phyloP scores from a whole-genome alignment of 2,888 invertebrate genomes.

The Embidobia sp. region DNA sequence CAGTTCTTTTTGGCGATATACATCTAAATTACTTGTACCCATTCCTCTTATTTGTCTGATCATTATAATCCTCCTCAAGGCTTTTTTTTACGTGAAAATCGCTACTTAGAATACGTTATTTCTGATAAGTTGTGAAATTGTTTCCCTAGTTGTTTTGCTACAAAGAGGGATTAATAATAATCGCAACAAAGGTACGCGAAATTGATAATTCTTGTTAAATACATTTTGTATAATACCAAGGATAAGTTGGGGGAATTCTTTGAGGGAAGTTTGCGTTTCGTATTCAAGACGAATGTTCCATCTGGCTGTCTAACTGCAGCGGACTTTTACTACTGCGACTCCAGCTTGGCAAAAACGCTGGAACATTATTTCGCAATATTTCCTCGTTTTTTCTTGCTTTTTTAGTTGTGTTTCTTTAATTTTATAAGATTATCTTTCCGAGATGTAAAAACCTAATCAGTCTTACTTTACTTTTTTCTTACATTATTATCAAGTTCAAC shows the following conservation, averaged over 20 bases:
- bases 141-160: constrained; percentile 28
- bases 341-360: not conserved
- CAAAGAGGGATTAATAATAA: constrained; percentile 43
- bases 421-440: not conserved
- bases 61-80: not conserved
- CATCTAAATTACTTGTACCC: too few species aligned
- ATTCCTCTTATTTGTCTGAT: too few species aligned
- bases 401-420: not conserved
- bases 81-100: not conserved
- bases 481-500: too few species aligned
- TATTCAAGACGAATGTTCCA: constrained; percentile 43
- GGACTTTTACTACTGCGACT: constrained; percentile 39
- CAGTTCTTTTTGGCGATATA: too few species aligned
- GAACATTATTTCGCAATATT: constrained; percentile 24
- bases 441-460: too few species aligned
- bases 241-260: constrained; percentile 46
- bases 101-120: constrained; percentile 21
- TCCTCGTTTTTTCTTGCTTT: not conserved
- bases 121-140: constrained; percentile 36
- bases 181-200: constrained; percentile 40
- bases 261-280: constrained; percentile 40
- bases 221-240: constrained; percentile 35
- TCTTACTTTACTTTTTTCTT: too few species aligned
- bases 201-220: constrained; percentile 53
- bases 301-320: constrained; percentile 43